Percentiles rank a stretch among this genome's conserved stretches.
phyloP scores from a whole-genome alignment of 2,113 vertebrate species.

The Chaenogobius annularis region DNA sequence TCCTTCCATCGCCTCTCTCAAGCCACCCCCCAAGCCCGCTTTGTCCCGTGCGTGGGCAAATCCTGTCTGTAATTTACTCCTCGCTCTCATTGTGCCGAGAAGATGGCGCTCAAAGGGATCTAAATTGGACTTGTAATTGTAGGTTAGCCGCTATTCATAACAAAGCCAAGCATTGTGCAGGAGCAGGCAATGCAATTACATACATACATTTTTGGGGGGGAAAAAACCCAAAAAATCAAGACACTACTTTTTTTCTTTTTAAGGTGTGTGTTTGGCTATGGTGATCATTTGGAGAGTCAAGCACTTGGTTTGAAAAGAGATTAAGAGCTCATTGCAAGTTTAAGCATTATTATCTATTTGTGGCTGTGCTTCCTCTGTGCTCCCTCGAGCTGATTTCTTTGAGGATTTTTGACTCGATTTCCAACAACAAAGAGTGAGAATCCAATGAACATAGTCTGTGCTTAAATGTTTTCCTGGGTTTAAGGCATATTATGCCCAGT shows the following conservation, averaged over 20 bases:
- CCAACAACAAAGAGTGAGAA: too few species aligned
- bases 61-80: conserved; percentile 45
- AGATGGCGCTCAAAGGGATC: conserved; percentile 31
- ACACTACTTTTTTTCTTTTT: neutral
- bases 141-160: conserved; percentile 51
- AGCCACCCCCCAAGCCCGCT: conserved; percentile 30
- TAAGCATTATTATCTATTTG: too few species aligned
- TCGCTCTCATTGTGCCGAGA: too few species aligned
- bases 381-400: too few species aligned
- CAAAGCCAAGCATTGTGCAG: conserved; percentile 41
- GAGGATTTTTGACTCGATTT: too few species aligned
- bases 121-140: conserved; percentile 61
- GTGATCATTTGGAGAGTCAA: neutral
- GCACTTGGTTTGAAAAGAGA: too few species aligned
- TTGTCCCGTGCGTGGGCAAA: conserved; percentile 34
- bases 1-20: conserved; percentile 16
- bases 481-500: too few species aligned
- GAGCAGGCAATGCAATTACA: conserved; percentile 45
- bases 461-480: too few species aligned
- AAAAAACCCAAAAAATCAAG: conserved; percentile 10
- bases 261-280: neutral
- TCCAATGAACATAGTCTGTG: too few species aligned
- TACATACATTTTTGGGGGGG: too few species aligned
- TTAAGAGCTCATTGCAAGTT: too few species aligned
- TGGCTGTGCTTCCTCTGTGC: too few species aligned